Base-by-base conservation (phyloP, 2,888 invertebrate species). In the Cartodere bifasciata region DNA sequence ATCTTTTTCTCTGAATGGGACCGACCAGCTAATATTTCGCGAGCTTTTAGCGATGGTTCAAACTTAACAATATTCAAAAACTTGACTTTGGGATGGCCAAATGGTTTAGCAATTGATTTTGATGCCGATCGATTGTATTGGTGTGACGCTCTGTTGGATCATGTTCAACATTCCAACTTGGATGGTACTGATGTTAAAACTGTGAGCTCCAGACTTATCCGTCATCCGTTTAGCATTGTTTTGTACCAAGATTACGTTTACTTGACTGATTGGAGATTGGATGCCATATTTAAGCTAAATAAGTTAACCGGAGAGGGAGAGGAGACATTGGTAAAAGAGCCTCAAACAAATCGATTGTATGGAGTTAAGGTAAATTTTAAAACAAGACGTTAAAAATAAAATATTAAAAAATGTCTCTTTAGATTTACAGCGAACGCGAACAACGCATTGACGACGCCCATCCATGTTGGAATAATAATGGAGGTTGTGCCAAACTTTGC, bases 1-100 rank as follows among this genome's bases (percentile, higher is more conserved):
- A 79, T 95, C 28, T 95, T 92, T 64, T 95, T 87, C 67, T 85
- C 92, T 0, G 94, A 95, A 56, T 92, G 94, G 86, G 90, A 90
- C 50, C 72, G 92, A 3, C 94, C 94, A 0, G 94, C 95, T 0
- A 94, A 94, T 55, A 97, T 97, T 39, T 92, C 88, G 35, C 69
- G 95, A 43, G 88, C 92, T 0, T 77, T 82, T 46, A 76, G 87
- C 0, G 95, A 98, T 51, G 97, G 95, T 2, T 77, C 75, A 1
- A 83, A 83, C 42, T 65, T 91, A 12, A 64, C 84, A 3, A 84
- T 91, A 0, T 94, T 95, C 53, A 78, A 82, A 43, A 86, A 90
- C 50, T 75, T 91, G 1, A 85, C 92, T 0, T 67, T 95, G 0
- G 94, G 94, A 3, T 97, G 95, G 95, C 97, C 97, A 0, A 97